Conservation (phyloP, 2,797 vertebrate genomes). For the Eremophila alpestris region DNA sequence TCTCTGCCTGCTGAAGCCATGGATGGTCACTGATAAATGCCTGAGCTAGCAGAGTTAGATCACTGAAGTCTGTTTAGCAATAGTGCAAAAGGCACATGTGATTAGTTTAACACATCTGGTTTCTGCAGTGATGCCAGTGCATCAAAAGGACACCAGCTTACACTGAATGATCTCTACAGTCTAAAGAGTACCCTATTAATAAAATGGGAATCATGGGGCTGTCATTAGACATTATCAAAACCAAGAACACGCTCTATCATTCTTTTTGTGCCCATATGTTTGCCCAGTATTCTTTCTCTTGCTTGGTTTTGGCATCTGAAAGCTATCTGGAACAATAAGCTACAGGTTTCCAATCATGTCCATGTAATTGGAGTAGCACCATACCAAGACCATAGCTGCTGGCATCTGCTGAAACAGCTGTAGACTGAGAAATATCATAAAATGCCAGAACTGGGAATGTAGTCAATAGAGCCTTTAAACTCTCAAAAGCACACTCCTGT, state of each 20-base stretch:
- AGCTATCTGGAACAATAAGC: conserved; percentile 58
- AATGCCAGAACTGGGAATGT: conserved; percentile 33
- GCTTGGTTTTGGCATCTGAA: conserved; percentile 50
- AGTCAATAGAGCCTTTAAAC: conserved; percentile 45
- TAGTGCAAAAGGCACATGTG: not conserved
- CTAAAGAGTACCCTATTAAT: not conserved
- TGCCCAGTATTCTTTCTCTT: conserved; percentile 1
- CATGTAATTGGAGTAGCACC: conserved; percentile 64
- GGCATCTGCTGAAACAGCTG: conserved; percentile 66
- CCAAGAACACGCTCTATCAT: conserved; percentile 8
- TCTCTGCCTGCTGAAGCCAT: not conserved
- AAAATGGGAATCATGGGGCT: not conserved
- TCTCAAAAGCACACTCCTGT: conserved; percentile 18
- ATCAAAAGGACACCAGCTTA: not conserved
- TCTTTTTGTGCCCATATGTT: conserved; percentile 26
- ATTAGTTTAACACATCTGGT: not conserved
- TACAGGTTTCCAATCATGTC: conserved; percentile 64
- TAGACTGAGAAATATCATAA: conserved; percentile 52
- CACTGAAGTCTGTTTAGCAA: not conserved
- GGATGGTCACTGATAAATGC: not conserved
- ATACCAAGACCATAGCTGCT: conserved; percentile 60
- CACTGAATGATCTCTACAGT: not conserved
- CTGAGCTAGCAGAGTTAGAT: not conserved
- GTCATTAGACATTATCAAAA: conserved; percentile 27
- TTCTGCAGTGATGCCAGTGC: not conserved